These are phyloP conservation scores for Entomobrya proxima DNA, from an alignment of 2,888 invertebrate species.

Conservation along the genomic window DNA sequence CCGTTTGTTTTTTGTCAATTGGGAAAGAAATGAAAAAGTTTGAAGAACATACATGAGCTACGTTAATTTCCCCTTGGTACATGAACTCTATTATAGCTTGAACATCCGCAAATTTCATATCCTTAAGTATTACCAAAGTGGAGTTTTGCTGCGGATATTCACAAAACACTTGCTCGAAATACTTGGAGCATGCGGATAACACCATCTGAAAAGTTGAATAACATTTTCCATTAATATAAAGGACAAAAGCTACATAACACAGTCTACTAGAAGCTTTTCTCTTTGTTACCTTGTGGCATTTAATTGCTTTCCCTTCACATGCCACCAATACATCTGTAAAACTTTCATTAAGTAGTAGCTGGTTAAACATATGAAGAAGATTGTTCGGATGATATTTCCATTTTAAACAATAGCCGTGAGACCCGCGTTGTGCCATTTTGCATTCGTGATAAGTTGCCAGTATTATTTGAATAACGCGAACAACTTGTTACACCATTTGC, in stretches of 20 bases:
- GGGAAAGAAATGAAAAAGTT: background rate
- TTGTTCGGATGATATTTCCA: slow-evolving; percentile 80
- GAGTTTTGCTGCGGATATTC: slow-evolving; percentile 89
- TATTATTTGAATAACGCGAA: background rate
- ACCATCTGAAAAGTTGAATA: slow-evolving; percentile 89
- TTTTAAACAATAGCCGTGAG: slow-evolving; percentile 74
- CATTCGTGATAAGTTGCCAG: slow-evolving; percentile 11
- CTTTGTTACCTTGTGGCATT: slow-evolving; percentile 86
- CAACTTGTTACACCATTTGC: background rate
- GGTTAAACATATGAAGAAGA: slow-evolving; percentile 79
- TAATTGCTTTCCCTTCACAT: slow-evolving; percentile 87
- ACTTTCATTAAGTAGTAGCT: slow-evolving; percentile 87
- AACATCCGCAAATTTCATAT: slow-evolving; percentile 92
- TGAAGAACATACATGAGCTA: slow-evolving; percentile 94
- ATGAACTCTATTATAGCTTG: slow-evolving; percentile 94
- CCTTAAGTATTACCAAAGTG: slow-evolving; percentile 88
- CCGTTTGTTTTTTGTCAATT: too few species aligned
- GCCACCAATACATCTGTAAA: slow-evolving; percentile 94
- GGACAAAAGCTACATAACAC: too few species aligned
- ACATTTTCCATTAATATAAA: too few species aligned
- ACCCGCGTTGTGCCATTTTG: slow-evolving; percentile 71
- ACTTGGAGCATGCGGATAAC: slow-evolving; percentile 93
- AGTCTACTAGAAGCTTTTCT: too few species aligned
- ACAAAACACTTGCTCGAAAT: slow-evolving; percentile 91
- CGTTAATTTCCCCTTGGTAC: slow-evolving; percentile 97